Conservation (phyloP, 2,888 invertebrate species). For the Cataglyphis albicans region DNA sequence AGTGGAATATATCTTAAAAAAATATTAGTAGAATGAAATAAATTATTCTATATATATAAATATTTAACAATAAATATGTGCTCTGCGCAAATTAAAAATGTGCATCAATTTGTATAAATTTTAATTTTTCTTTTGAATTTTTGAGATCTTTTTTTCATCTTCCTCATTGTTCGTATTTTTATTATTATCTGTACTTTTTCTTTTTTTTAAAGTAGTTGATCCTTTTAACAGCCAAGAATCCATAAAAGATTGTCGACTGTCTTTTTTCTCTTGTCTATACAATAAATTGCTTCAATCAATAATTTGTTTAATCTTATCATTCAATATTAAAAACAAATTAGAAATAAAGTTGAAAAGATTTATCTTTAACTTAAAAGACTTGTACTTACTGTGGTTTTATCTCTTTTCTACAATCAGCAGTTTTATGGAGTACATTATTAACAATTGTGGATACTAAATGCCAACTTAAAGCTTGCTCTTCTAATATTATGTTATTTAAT, state of each 20-base stretch:
- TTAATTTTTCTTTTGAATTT: slow-evolving; percentile 58
- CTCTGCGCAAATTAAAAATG: neutral
- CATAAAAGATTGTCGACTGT: slow-evolving; percentile 76
- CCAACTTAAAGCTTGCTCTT: slow-evolving; percentile 86
- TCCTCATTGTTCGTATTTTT: slow-evolving; percentile 49
- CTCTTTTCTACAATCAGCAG: slow-evolving; percentile 88
- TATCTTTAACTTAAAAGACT: neutral
- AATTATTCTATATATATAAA: slow-evolving; percentile 1
- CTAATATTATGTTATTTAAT: slow-evolving; percentile 83
- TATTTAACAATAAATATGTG: too few species aligned
- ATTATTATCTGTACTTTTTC: slow-evolving; percentile 82
- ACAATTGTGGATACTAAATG: slow-evolving; percentile 91
- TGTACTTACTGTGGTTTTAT: slow-evolving; percentile 76
- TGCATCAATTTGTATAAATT: neutral
- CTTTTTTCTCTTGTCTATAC: slow-evolving; percentile 81
- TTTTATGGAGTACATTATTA: slow-evolving; percentile 91
- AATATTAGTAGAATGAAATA: slow-evolving; percentile 12
- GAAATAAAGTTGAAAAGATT: neutral
- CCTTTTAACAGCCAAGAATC: slow-evolving; percentile 87
- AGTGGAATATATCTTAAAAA: neutral
- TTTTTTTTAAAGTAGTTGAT: slow-evolving; percentile 84
- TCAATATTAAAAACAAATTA: neutral
- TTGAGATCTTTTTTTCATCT: slow-evolving; percentile 51
- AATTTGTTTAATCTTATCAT: slow-evolving; percentile 40
- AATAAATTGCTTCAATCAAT: slow-evolving; percentile 71